Conservation (phyloP, 2,797 vertebrate species). For the Rhinatrema bivittatum region DNA sequence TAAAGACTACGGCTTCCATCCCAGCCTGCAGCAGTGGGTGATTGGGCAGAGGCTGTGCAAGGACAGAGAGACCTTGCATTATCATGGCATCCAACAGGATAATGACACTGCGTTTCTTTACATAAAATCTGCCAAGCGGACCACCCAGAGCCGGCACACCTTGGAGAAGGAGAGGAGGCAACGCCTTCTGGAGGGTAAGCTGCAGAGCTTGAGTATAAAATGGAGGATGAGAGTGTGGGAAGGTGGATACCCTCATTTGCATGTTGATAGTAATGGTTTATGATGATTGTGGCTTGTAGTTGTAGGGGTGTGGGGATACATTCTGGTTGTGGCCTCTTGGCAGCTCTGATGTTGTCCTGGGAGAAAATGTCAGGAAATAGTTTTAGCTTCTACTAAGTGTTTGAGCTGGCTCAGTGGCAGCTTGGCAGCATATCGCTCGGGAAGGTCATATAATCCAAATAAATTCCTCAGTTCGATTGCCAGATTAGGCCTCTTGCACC, state of each 20-base stretch:
- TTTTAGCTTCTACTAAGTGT: no score
- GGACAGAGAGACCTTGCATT: conserved; percentile 63
- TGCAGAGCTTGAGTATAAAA: background rate
- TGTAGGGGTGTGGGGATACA: background rate
- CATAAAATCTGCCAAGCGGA: conserved; percentile 52
- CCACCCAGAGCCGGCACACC: conserved; percentile 52
- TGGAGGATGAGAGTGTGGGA: background rate
- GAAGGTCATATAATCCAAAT: no score
- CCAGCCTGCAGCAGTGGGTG: conserved; percentile 73
- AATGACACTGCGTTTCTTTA: conserved; percentile 73
- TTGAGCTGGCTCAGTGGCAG: no score
- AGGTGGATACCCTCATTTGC: background rate
- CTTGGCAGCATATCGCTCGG: no score
- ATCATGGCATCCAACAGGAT: conserved; percentile 53
- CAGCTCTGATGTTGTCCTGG: no score
- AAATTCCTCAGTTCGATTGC: no score
- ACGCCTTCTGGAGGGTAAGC: conserved; percentile 55
- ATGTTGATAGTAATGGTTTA: accelerated
- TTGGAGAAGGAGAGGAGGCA: conserved; percentile 54
- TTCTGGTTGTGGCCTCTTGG: no score
- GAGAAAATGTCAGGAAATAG: no score
- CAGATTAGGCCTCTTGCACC: no score
- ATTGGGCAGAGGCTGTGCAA: conserved; percentile 69
- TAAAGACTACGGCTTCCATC: conserved; percentile 63
- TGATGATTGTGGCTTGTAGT: background rate